A percentile compares a stretch with the other conserved stretches of the same genome.
phyloP scores from a whole-genome alignment of 2,113 vertebrate genomes.

The Epinephelus moara region DNA sequence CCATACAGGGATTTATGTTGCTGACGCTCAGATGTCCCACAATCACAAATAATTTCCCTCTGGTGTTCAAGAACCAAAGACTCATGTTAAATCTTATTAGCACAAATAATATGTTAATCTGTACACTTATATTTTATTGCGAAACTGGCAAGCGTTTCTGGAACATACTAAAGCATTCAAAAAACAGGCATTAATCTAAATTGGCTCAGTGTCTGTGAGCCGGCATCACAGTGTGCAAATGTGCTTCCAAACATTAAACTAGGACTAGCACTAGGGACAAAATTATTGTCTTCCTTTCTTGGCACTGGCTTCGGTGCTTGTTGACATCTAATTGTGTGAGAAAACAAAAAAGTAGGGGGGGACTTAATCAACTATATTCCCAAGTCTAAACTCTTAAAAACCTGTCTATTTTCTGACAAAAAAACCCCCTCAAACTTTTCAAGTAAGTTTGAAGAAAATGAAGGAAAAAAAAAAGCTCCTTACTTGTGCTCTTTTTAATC shows the following conservation, averaged over 20 bases:
- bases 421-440: background rate
- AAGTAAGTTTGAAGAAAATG: background rate
- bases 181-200: conserved; percentile 1
- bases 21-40: too few relatives aligned
- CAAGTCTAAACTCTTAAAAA: background rate
- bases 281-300: conserved; percentile 6
- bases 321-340: background rate
- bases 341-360: background rate
- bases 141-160: too few relatives aligned
- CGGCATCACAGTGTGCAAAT: background rate
- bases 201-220: background rate
- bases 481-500: background rate
- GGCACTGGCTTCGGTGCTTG: background rate
- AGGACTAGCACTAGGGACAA: background rate
- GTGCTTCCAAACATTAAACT: background rate
- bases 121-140: too few relatives aligned
- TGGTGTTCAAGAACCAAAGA: too few relatives aligned
- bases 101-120: too few relatives aligned
- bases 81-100: too few relatives aligned
- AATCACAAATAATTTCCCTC: too few relatives aligned
- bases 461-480: background rate
- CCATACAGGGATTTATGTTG: too few relatives aligned
- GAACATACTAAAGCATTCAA: too few relatives aligned
- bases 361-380: background rate
- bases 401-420: background rate